Base-by-base conservation (phyloP, 2,113 vertebrate genomes). In the Oncorhynchus mykiss region DNA sequence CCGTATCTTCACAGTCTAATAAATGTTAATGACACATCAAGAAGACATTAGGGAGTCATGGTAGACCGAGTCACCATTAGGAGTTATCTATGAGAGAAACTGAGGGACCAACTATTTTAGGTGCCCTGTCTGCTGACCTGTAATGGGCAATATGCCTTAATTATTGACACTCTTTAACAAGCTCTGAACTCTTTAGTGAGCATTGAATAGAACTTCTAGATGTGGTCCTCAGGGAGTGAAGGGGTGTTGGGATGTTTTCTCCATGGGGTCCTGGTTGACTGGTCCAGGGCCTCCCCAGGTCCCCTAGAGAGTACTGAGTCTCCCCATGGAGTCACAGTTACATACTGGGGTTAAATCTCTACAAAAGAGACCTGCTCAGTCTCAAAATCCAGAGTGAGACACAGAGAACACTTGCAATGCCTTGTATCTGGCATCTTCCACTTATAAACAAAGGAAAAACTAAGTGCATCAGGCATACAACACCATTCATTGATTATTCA, bases 151-250 rank as follows among this genome's bases (percentile, higher is more conserved):
- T 92, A 92, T 92, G 95, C 95, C 93, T 93, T 94, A 93, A 96
- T 95, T 93, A 96, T 94, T 94, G 93, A 88, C 34, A 88, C 91
- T 91, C 93, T 95, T 95, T 94, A 96, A 95, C 90, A 90, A 95
- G 93, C 93, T 93, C 39, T 45, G 9, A 45, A 45, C 39, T 45
- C 39, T 45, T 54, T 54, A 16, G 51, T 54, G 51, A 18, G 51
- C 16, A 54, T 18, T 54, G 16, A 54, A 54, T 84, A 88, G 89
- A 45, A 92, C 91, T 94, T 93, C 94, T 88, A 84, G 86, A 89
- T 88, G 49, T 84, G 88, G 90, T 94, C 92, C 94, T 87, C 4
- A 34, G 84, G 82, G 80, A 79, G 66, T 49, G 93, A 92, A 90
- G 92, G 94, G 94, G 93, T 91, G 93, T 94, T 75, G 34, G 80